phyloP scores from a whole-genome alignment of 2,113 vertebrate species.

The Herpetotheres cachinnans region DNA sequence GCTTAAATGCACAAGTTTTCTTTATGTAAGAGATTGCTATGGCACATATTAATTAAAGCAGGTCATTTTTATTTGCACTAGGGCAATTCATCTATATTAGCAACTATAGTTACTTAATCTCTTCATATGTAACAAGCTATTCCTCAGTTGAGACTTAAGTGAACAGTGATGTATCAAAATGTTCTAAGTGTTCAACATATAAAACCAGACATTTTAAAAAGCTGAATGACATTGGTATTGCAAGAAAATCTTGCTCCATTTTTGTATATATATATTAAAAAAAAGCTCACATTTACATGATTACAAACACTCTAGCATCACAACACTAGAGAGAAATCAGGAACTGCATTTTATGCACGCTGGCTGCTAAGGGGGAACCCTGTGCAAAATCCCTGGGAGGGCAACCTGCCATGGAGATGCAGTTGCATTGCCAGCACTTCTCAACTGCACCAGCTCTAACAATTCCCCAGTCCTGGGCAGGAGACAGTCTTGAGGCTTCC shows the following conservation, averaged over 20 bases:
- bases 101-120: neutral
- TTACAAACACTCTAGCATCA: neutral
- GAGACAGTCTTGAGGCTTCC: neutral
- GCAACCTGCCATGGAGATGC: neutral
- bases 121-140: neutral
- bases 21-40: neutral
- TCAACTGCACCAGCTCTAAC: neutral
- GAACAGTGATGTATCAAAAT: neutral
- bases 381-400: neutral
- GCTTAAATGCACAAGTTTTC: neutral
- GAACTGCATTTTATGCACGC: neutral
- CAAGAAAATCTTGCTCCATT: neutral
- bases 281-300: neutral
- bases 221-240: neutral
- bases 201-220: neutral
- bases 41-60: neutral
- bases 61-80: neutral
- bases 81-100: neutral
- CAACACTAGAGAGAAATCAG: neutral
- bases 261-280: neutral
- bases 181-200: neutral
- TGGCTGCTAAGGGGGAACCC: neutral
- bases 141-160: neutral
- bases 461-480: neutral
- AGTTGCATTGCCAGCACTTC: neutral